Evolutionary conservation across 2,888 invertebrate genomes (phyloP), one percentile per base, ranked within the genome.

Genomic region (Orchesellides sinensis): DNA sequence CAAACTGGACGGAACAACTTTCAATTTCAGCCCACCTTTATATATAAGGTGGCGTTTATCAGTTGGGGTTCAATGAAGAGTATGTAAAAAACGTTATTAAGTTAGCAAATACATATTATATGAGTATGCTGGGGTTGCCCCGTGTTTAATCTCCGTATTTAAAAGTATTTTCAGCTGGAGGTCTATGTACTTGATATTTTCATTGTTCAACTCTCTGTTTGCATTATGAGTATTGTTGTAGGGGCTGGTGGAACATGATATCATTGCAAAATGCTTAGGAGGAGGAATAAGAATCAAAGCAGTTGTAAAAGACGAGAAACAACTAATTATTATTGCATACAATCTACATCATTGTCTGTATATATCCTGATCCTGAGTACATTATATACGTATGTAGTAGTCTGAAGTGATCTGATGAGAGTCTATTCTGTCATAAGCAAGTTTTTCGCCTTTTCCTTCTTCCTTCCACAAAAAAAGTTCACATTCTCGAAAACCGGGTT

Each of bases 1-100:
- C 69, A 83, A 86, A 85, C 83, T 87, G 83, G 85, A 87, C 84
- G 87, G 84, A 85, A 84, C 84, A 86, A 86, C 85, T 85, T 86
- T 87, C 83, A 69, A 82, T 86, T 86, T 85, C 85, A 83, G 19
- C 79, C 73, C 74, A 79, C 65, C 85, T 84, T 87, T 87, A 83
- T 87, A 87, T 87, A 87, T 83, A 84, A 84, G 70, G 83, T 78
- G 54, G 56, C 52, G 68, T 63, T 70, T 14, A 10, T 69, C 54
- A 54, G n/a, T n/a, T n/a, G n/a, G 17, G 32, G 54, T 49, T n/a
- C n/a, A 56, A 21, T n/a, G 25, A 8, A 52, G 65, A 66, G 14
- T 21, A 45, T 56, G 21, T 66, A 68, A 40, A 40, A 40, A n/a
- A 66, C 56, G 52, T 54, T 56, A 49, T 69, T 61, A 49, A 52